These are phyloP conservation scores for Propithecus coquereli DNA, from an alignment of 2,113 vertebrate species.

Conservation along the genomic window DNA sequence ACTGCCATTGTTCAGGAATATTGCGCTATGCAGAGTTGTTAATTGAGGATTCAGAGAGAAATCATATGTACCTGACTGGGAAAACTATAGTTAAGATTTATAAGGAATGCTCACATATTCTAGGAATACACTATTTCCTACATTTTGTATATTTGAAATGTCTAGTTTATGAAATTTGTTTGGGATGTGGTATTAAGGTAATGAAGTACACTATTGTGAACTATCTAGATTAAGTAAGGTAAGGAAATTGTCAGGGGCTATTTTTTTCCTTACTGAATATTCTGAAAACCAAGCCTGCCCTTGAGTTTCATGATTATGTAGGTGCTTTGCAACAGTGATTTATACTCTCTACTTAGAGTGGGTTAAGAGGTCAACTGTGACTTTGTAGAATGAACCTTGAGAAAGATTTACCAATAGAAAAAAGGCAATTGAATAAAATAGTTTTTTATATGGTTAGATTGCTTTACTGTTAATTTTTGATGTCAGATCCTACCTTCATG, in stretches of 20 bases:
- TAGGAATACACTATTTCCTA: background rate
- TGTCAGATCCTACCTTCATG: slow-evolving; percentile 25
- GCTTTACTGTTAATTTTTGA: background rate
- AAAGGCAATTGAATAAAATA: slow-evolving; percentile 37
- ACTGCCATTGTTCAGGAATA: slow-evolving; percentile 60
- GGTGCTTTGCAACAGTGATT: background rate
- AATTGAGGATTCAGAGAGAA: background rate
- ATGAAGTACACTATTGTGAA: background rate
- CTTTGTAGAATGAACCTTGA: slow-evolving; percentile 27
- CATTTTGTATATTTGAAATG: background rate
- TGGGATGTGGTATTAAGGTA: background rate
- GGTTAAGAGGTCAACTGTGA: background rate
- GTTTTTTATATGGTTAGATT: background rate
- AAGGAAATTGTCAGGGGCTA: background rate
- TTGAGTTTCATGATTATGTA: background rate
- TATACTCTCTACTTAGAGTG: background rate
- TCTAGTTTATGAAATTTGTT: background rate
- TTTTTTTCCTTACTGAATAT: background rate
- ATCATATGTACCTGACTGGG: background rate
- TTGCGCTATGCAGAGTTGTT: slow-evolving; percentile 31
- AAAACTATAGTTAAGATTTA: background rate
- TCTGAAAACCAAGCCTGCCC: background rate
- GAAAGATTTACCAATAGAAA: background rate
- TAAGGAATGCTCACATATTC: background rate
- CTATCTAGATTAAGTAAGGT: background rate